Percentiles rank a stretch among this genome's conserved stretches.
phyloP scores from a whole-genome alignment of 2,888 invertebrate genomes.

The Chrysopilus asiliformis region DNA sequence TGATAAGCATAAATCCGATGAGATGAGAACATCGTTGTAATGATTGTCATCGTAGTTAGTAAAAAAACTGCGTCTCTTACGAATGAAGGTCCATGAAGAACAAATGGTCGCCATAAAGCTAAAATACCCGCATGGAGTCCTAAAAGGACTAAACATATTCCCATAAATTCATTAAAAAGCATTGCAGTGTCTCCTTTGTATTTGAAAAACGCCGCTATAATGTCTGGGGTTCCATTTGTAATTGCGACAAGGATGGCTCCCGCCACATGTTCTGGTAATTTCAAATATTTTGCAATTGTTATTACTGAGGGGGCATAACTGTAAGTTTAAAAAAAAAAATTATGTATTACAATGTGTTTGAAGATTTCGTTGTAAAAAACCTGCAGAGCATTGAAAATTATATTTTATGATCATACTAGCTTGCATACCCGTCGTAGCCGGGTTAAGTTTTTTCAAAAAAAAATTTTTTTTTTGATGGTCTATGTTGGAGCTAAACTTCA shows the following conservation, averaged over 20 bases:
- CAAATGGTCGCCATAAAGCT: background rate
- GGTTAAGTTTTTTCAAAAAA: background rate
- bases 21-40: background rate
- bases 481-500: no score
- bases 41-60: background rate
- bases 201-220: background rate
- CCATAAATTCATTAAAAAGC: constrained; percentile 5
- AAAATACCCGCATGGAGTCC: constrained; percentile 2
- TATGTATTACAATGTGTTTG: no score
- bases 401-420: no score
- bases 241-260: constrained; percentile 3
- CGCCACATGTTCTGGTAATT: constrained; percentile 3
- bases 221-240: background rate
- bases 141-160: background rate
- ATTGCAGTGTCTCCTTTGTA: constrained; percentile 1
- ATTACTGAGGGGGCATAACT: constrained; percentile 6
- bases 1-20: background rate
- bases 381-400: no score
- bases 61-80: constrained; percentile 2
- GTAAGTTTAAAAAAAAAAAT: constrained; percentile 3
- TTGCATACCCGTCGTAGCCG: no score
- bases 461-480: no score
- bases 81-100: background rate
- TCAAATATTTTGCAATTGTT: constrained; percentile 1
- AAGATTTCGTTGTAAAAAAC: background rate